Conservation (phyloP, 2,797 vertebrate genomes). For the Eupleurogrammus muticus region DNA sequence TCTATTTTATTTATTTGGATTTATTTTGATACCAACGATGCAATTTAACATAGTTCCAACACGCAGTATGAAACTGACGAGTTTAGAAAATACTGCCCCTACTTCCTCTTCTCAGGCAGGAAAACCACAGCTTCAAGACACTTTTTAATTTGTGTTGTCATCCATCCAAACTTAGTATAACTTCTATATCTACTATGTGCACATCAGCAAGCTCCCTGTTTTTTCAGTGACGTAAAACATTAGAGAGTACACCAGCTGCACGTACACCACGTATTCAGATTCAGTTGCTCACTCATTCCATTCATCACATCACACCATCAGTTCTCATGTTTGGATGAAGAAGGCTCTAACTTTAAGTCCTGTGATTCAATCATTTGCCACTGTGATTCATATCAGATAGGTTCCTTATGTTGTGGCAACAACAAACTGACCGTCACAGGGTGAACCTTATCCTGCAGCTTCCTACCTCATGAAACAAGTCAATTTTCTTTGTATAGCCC, state of each 20-base stretch:
- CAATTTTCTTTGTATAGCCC: no score
- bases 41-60: no score
- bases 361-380: slow-evolving; percentile 18
- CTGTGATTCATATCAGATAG: slow-evolving; percentile 27
- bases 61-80: no score
- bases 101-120: neutral
- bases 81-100: neutral
- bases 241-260: neutral
- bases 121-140: slow-evolving; percentile 22
- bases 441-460: no score
- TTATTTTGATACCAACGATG: no score
- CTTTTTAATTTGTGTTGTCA: neutral
- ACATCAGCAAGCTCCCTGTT: neutral
- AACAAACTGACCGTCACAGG: slow-evolving; percentile 1
- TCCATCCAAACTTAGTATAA: neutral
- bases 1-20: slow-evolving; percentile 19
- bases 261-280: neutral
- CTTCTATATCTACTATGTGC: neutral
- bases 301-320: slow-evolving; percentile 12
- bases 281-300: neutral
- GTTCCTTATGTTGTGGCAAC: slow-evolving; percentile 46
- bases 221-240: neutral
- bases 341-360: neutral
- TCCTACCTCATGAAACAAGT: no score
- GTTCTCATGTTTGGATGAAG: slow-evolving; percentile 21